Percentiles rank a stretch among this genome's conserved stretches.
Conservation (phyloP, 2,113 vertebrate species). For the Oreochromis tanganicae region DNA sequence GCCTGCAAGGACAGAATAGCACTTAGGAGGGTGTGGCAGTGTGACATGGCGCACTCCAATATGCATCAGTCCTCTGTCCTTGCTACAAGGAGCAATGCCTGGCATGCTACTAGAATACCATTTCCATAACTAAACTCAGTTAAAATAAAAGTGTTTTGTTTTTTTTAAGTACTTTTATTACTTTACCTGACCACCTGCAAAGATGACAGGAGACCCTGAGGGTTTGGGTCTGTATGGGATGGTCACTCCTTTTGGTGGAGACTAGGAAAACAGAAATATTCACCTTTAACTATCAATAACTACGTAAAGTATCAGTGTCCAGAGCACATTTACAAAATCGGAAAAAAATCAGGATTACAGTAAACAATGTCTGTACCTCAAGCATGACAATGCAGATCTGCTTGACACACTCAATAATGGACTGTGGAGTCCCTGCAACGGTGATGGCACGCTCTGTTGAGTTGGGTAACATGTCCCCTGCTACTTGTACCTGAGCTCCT, state of each 20-base stretch:
- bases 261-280: conserved; percentile 70
- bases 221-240: conserved; percentile 99
- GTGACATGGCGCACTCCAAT: conserved; percentile 21
- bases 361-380: conserved; percentile 74
- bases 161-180: neutral
- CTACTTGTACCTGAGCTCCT: conserved; percentile 98
- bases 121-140: neutral
- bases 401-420: conserved; percentile 99
- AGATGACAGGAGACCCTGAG: conserved; percentile 97
- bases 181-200: conserved; percentile 96
- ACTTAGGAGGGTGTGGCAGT: conserved; percentile 35
- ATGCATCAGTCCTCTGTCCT: conserved; percentile 23
- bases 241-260: conserved; percentile 97
- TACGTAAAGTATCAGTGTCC: neutral
- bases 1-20: conserved; percentile 82
- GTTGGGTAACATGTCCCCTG: conserved; percentile 98
- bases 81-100: conserved; percentile 11
- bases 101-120: neutral
- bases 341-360: neutral
- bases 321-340: neutral
- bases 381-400: conserved; percentile 99
- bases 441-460: conserved; percentile 98
- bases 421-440: conserved; percentile 94
- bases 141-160: neutral
- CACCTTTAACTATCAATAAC: neutral